Base-by-base conservation (phyloP, 2,797 vertebrate species). In the Pseudochirops cupreus region DNA sequence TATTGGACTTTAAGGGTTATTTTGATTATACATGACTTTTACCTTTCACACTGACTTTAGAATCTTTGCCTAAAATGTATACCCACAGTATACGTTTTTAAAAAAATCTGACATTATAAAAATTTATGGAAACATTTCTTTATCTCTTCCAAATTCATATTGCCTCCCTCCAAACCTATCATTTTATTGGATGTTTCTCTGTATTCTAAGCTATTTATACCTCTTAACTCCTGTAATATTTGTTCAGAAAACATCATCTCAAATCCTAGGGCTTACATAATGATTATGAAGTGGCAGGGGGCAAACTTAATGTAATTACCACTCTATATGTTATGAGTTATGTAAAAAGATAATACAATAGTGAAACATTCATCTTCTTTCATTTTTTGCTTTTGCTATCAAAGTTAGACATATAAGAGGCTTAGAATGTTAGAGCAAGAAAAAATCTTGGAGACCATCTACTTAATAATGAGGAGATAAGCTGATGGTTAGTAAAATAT, bases 351-450 rank as follows among this genome's bases (percentile, higher is more conserved):
- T 58, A 92, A 67, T 21, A 50, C 11, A 91, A 92, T 0, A 93
- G 39, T 93, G 1, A 89, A 59, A 31, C n/a, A 24, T 82, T 82
- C n/a, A 82, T 82, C 46, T 82, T 82, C 18, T 82, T 74, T 74
- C 14, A n/a, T 82, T 82, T 96, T 94, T 93, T 59, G 89, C 90
- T 97, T 95, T 91, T n/a, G 26, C 92, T 87, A 94, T 87, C 89
- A 0, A 93, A 92, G 56, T 91, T 92, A 90, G 96, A 95, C 46
- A 82, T 91, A 91, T 91, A 92, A 46, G 53, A 93, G 56, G 59
- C n/a, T 93, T 12, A 53, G 16, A 92, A 62, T 82, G 59, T 55
- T 59, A 90, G 56, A 5, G 3, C 1, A 87, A 26, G 94, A 87
- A 4, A 0, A 26, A 50, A 56, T 92, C 31, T 18, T 93, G 2